Evolutionary conservation across 2,888 invertebrate species (phyloP), one percentile per base, ranked within the genome.

Genomic region (Melinaea menophilus): DNA sequence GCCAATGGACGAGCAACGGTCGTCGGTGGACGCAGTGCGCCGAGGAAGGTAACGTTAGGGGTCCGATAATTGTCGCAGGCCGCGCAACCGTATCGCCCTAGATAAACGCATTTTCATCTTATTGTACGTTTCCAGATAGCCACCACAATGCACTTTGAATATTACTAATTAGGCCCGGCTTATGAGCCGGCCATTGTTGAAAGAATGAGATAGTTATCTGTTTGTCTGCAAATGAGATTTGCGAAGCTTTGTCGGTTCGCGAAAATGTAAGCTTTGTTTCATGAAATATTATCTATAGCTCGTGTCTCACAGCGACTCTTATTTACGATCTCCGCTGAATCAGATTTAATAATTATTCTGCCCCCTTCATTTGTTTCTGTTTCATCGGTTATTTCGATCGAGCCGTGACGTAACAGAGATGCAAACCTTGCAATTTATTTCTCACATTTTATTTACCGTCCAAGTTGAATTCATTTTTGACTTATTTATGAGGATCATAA

Each of bases 161-260:
- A 90, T 90, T 89, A 89, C 90, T 90, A 90, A 90, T 90, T 90
- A 90, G 90, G 86, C 82, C 78, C 86, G 82, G 84, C 87, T 89
- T 89, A 90, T 90, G 88, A 88, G 83, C 80, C 81, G 81, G 79
- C 88, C 88, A 89, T 89, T 89, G 88, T 90, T 86, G 88, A 86
- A 89, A 89, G 88, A 88, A 85, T 85, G 82, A 88, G 89, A 90
- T 89, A 85, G 86, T 85, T 87, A 89, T 90, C 89, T 85, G 84
- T 79, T 81, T 81, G 87, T 86, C 86, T 83, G 86, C 87, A 85
- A 87, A 85, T 88, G 85, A 88, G 90, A 88, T 89, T 88, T 88
- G 88, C 89, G 88, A 88, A 85, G 82, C 88, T 88, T 88, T 88
- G 89, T 88, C 87, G 88, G 88, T 81, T 79, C 75, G 82, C 79